Evolutionary conservation across 2,797 vertebrate species (phyloP).

Genomic region (Hafferia zeledoni): DNA sequence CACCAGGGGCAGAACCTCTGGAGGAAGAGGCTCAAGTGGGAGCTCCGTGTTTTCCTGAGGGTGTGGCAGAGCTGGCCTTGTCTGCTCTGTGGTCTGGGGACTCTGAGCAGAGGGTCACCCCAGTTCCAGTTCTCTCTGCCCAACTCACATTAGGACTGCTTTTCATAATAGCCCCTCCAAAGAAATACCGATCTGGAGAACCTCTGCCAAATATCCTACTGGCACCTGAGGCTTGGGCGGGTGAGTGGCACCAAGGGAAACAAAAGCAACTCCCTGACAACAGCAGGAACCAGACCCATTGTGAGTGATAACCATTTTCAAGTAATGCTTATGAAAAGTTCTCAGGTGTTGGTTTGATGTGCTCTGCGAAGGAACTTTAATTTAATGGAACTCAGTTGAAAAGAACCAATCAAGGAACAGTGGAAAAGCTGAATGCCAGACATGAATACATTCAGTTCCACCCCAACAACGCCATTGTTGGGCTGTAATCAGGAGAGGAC

Average conservation of each 20-base stretch:
- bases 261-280: slow-evolving; percentile 18
- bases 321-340: slow-evolving; percentile 52
- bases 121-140: not conserved
- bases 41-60: not conserved
- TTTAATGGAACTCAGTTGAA: slow-evolving; percentile 32
- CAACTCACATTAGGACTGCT: not conserved
- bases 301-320: slow-evolving; percentile 35
- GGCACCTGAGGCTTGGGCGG: not conserved
- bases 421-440: slow-evolving; percentile 21
- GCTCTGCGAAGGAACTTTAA: not conserved
- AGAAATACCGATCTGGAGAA: not conserved
- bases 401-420: slow-evolving; percentile 33
- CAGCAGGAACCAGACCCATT: not conserved
- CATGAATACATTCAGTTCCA: slow-evolving; percentile 26
- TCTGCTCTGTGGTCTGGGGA: fast-evolving
- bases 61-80: not conserved
- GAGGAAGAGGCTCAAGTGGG: not conserved
- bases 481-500: slow-evolving; percentile 19
- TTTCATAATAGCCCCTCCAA: not conserved
- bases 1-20: not conserved
- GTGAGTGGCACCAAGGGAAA: slow-evolving; percentile 15
- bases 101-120: not conserved
- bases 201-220: not conserved
- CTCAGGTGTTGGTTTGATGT: slow-evolving; percentile 21
- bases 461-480: slow-evolving; percentile 32